These are phyloP conservation scores for Stichodactyla helianthus DNA, from an alignment of 64 coral and sea anemone genomes.

Conservation along the genomic window DNA sequence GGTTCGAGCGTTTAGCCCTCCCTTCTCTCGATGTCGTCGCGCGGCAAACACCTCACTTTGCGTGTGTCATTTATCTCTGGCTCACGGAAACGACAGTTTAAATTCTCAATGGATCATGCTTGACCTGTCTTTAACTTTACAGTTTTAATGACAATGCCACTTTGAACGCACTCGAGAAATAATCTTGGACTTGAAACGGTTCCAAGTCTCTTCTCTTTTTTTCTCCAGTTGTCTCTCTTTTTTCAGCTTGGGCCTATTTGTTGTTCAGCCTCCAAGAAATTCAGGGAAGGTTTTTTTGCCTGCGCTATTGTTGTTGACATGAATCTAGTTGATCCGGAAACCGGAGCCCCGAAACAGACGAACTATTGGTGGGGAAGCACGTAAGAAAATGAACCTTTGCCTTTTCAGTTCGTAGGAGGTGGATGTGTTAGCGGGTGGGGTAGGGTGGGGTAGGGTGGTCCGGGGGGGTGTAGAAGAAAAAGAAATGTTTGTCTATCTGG, in stretches of 20 bases:
- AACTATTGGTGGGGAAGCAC: not conserved
- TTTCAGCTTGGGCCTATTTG: too few species aligned
- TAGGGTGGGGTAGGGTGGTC: too few species aligned
- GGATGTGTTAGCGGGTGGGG: too few species aligned
- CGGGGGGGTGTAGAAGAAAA: too few species aligned
- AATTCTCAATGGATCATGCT: conserved; percentile 23
- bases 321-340: not conserved
- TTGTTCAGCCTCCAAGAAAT: too few species aligned
- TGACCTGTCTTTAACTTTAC: conserved; percentile 19
- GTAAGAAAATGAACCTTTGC: not conserved
- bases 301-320: not conserved
- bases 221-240: not conserved
- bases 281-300: not conserved
- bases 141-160: conserved; percentile 3
- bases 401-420: not conserved
- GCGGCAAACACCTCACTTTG: not conserved
- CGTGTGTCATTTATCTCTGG: not conserved
- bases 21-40: not conserved
- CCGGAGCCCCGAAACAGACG: not conserved
- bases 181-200: not conserved
- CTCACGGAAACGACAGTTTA: conserved; percentile 25
- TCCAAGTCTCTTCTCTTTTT: not conserved
- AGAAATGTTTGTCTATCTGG: too few species aligned
- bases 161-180: not conserved
- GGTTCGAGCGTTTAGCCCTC: not conserved